These are phyloP conservation scores for Ceyx melanurus DNA, from an alignment of 2,113 vertebrate species.

Conservation along the genomic window DNA sequence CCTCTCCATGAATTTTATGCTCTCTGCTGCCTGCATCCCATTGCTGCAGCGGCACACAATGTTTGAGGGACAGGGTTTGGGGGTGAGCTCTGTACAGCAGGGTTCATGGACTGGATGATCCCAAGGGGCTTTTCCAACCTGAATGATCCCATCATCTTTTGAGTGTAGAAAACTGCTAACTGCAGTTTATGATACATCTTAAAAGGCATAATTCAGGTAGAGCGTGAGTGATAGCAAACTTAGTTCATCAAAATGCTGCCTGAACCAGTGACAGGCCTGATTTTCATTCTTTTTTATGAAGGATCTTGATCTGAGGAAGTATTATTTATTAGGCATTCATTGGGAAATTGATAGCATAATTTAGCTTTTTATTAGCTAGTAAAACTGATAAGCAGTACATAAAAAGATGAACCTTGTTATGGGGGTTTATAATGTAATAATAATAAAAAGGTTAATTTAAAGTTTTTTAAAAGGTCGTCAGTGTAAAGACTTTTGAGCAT, in stretches of 20 bases:
- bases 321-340: conserved; percentile 51
- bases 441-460: conserved; percentile 32
- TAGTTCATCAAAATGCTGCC: background rate
- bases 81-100: too few relatives aligned
- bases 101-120: too few relatives aligned
- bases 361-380: conserved; percentile 54
- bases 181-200: background rate
- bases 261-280: background rate
- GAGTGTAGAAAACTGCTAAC: background rate
- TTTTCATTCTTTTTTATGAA: background rate
- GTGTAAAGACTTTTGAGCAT: background rate
- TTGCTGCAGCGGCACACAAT: background rate
- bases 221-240: background rate
- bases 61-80: too few relatives aligned
- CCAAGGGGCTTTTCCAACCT: too few relatives aligned
- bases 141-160: background rate
- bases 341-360: conserved; percentile 40
- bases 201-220: background rate
- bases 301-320: background rate
- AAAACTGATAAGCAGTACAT: conserved; percentile 56
- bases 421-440: background rate
- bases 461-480: conserved; percentile 35
- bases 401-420: conserved; percentile 41
- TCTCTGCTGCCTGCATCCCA: background rate
- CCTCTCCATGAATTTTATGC: background rate